Conservation (phyloP, 2,797 vertebrate species). For the Rhinogobio ventralis region DNA sequence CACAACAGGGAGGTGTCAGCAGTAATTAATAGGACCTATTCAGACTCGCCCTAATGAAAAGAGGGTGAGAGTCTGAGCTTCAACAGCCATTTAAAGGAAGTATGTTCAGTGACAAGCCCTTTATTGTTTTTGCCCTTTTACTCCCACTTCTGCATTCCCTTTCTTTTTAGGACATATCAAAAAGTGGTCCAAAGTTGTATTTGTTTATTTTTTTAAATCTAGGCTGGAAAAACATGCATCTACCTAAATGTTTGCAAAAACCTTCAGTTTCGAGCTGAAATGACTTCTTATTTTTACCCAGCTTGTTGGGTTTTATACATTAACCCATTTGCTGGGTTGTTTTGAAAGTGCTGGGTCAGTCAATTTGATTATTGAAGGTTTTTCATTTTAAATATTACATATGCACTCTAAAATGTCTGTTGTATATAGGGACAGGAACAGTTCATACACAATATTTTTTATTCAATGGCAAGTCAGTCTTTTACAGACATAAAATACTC, state of each 20-base stretch:
- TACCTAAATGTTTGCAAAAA: not conserved
- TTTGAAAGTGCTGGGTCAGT: too few relatives aligned
- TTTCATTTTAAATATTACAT: too few relatives aligned
- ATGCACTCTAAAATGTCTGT: too few relatives aligned
- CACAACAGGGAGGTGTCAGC: slow-evolving; percentile 55
- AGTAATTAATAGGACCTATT: slow-evolving; percentile 62
- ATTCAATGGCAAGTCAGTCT: too few relatives aligned
- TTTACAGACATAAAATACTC: too few relatives aligned
- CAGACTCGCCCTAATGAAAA: slow-evolving; percentile 48
- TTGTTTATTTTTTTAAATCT: too few relatives aligned
- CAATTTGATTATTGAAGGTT: too few relatives aligned
- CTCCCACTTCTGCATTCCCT: not conserved
- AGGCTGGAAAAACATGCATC: not conserved
- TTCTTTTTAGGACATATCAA: slow-evolving; percentile 2
- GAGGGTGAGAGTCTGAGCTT: not conserved
- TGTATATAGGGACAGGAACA: too few relatives aligned
- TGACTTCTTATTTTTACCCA: not conserved
- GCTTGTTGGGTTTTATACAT: too few relatives aligned
- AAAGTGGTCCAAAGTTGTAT: not conserved
- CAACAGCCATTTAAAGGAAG: slow-evolving; percentile 43
- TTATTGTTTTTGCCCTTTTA: slow-evolving; percentile 20
- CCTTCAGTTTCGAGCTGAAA: not conserved
- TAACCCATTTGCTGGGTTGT: too few relatives aligned
- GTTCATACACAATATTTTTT: too few relatives aligned
- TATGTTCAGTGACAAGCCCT: slow-evolving; percentile 16